Evolutionary conservation across 2,888 invertebrate genomes (phyloP).

Genomic region (Microctonus brassicae): DNA sequence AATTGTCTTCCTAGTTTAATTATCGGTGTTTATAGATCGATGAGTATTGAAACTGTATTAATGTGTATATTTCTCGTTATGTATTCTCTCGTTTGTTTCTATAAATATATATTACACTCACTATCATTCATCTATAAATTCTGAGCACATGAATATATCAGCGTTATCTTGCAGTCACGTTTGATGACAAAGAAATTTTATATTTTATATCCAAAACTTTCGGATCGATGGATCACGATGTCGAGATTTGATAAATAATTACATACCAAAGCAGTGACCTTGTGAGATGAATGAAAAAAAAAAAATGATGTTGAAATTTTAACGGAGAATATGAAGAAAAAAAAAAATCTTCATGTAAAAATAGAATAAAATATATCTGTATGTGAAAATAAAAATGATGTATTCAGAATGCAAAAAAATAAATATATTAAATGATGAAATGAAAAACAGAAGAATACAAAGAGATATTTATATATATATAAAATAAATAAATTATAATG

Average conservation of each 20-base stretch:
- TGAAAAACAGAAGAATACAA: not conserved
- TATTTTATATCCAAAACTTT: slow-evolving; percentile 3
- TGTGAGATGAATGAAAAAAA: slow-evolving; percentile 5
- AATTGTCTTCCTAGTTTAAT: slow-evolving; percentile 19
- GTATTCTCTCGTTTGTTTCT: not conserved
- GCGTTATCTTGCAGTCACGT: slow-evolving; percentile 1
- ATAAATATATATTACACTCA: no score
- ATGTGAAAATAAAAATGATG: no score
- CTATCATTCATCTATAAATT: no score
- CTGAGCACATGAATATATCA: no score
- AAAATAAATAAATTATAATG: not conserved
- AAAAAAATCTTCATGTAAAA: not conserved
- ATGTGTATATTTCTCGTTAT: not conserved
- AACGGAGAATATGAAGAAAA: not conserved
- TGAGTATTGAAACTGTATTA: not conserved
- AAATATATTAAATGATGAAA: not conserved
- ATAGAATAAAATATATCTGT: not conserved
- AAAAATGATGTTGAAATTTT: not conserved
- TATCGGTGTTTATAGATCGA: slow-evolving; percentile 26
- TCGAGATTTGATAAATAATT: slow-evolving; percentile 18
- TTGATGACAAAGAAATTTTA: slow-evolving; percentile 12
- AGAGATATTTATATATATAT: no score
- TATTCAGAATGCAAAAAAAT: not conserved
- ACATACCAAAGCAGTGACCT: slow-evolving; percentile 8
- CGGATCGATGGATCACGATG: slow-evolving; percentile 20